Evolutionary conservation across 1,140 invertebrate species (phyloP).

Genomic region (Lamellibrachia luymesi): DNA sequence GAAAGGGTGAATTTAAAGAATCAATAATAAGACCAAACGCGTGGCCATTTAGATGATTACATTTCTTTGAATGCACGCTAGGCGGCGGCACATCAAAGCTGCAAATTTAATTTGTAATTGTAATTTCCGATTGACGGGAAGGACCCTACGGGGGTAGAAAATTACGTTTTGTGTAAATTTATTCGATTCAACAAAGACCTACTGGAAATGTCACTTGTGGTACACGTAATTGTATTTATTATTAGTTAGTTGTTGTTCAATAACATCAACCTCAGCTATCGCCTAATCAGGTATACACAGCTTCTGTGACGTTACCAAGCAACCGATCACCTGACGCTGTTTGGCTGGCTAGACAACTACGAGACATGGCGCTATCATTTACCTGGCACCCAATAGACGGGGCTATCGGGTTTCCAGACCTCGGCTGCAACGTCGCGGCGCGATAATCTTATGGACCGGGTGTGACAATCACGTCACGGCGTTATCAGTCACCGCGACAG

Average conservation of each 20-base stretch:
- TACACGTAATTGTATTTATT: not conserved
- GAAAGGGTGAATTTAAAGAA: not conserved
- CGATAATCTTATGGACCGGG: not conserved
- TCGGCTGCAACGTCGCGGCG: not conserved
- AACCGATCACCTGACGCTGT: not conserved
- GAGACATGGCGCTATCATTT: not conserved
- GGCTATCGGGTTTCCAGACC: not conserved
- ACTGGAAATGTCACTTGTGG: not conserved
- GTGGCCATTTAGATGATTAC: not conserved
- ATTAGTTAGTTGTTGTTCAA: too few relatives aligned
- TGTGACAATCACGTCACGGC: not conserved
- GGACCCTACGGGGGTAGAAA: not conserved
- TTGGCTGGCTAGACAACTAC: not conserved
- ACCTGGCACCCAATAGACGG: not conserved
- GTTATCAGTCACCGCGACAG: not conserved
- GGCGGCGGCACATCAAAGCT: conserved; percentile 2
- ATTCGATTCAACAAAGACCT: not conserved
- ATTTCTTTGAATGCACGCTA: not conserved
- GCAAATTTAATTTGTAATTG: not conserved
- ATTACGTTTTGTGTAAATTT: not conserved
- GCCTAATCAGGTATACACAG: not conserved
- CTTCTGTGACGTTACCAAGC: not conserved
- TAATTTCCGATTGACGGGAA: not conserved
- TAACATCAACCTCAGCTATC: not conserved
- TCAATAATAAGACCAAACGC: not conserved